phyloP scores from a whole-genome alignment of 2,888 invertebrate species.

The Chromoteleia sp. region DNA sequence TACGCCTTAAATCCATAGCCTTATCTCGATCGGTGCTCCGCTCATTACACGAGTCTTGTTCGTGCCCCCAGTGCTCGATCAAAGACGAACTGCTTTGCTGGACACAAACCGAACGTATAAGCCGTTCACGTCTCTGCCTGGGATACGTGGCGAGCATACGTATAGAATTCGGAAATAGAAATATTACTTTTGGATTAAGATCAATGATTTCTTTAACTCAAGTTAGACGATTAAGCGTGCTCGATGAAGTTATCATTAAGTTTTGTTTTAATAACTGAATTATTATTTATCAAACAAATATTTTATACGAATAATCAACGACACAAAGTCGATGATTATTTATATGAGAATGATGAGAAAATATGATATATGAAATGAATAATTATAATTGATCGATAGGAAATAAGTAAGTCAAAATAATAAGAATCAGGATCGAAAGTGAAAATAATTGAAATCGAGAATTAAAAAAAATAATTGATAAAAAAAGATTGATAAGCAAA shows the following conservation, averaged over 20 bases:
- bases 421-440: too few relatives aligned
- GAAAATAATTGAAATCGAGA: too few relatives aligned
- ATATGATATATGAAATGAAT: too few relatives aligned
- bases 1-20: slow-evolving; percentile 80
- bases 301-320: too few relatives aligned
- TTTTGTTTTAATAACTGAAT: too few relatives aligned
- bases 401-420: too few relatives aligned
- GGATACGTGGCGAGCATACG: slow-evolving; percentile 55
- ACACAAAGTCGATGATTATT: too few relatives aligned
- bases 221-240: background rate
- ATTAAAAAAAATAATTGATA: too few relatives aligned
- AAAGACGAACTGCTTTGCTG: slow-evolving; percentile 73
- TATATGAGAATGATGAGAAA: too few relatives aligned
- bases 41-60: slow-evolving; percentile 58
- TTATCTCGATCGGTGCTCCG: slow-evolving; percentile 72
- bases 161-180: slow-evolving; percentile 46
- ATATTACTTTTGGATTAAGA: slow-evolving; percentile 64
- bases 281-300: too few relatives aligned
- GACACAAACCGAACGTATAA: slow-evolving; percentile 53
- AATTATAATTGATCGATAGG: too few relatives aligned
- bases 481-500: too few relatives aligned
- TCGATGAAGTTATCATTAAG: background rate
- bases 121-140: slow-evolving; percentile 55
- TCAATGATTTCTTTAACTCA: slow-evolving; percentile 46
- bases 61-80: slow-evolving; percentile 71